These are phyloP conservation scores for Strongylocentrotus purpuratus DNA, from an alignment of 35 echinoderm and acorn worm species.

Conservation along the genomic window DNA sequence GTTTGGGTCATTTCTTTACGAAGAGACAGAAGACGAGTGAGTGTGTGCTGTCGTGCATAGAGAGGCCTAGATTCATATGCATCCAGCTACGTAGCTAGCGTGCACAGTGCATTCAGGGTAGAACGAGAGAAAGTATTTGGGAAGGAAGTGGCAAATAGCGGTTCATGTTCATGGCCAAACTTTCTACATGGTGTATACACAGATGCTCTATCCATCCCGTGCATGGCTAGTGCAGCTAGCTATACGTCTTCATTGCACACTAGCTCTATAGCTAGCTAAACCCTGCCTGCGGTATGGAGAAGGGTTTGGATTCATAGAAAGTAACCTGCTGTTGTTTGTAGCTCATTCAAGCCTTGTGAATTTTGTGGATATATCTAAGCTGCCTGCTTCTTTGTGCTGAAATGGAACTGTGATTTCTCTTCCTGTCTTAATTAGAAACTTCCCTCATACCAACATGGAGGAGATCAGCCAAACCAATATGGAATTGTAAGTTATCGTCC, in stretches of 20 bases:
- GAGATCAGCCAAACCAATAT: neutral
- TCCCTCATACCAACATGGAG: neutral
- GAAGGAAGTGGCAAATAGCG: neutral
- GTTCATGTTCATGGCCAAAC: constrained; percentile 7
- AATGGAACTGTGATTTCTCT: neutral
- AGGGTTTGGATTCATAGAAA: neutral
- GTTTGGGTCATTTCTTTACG: neutral
- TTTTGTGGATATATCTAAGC: neutral
- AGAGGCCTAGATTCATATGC: neutral
- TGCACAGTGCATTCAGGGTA: neutral
- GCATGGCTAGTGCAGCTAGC: neutral
- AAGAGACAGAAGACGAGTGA: neutral
- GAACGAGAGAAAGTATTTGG: neutral
- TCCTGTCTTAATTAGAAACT: neutral
- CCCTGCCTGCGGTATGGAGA: neutral
- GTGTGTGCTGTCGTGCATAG: neutral
- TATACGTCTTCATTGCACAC: neutral
- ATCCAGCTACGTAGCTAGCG: neutral
- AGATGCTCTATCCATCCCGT: neutral
- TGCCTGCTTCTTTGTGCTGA: neutral
- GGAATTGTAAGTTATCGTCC: neutral
- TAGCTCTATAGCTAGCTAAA: neutral
- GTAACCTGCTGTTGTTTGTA: neutral
- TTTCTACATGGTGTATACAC: neutral
- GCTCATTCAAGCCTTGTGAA: neutral